Evolutionary conservation across 2,797 vertebrate species (phyloP).

Genomic region (Trichosurus vulpecula): DNA sequence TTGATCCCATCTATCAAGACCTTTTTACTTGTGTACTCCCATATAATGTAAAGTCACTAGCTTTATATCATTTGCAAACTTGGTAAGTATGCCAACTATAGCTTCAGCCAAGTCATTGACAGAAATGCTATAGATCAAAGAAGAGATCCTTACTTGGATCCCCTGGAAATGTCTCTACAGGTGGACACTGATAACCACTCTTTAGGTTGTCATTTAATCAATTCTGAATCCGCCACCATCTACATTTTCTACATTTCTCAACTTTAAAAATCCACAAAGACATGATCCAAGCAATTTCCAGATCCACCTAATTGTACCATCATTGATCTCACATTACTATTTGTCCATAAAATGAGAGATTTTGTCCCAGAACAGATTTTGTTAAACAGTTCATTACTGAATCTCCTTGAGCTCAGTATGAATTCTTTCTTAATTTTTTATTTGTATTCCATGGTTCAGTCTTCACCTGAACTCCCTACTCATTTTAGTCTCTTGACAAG

Average conservation of each 20-base stretch:
- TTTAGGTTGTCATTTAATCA: background rate
- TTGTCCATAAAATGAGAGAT: background rate
- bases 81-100: background rate
- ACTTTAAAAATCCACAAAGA: background rate
- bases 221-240: background rate
- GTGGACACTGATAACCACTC: background rate
- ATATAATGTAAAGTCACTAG: background rate
- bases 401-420: background rate
- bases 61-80: background rate
- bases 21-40: background rate
- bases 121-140: background rate
- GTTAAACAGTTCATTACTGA: background rate
- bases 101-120: background rate
- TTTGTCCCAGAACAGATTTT: background rate
- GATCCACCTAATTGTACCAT: background rate
- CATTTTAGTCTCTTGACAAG: background rate
- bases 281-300: background rate
- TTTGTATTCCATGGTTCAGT: background rate
- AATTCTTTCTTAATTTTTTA: background rate
- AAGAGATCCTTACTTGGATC: background rate
- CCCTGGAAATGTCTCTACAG: background rate
- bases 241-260: background rate
- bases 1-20: background rate
- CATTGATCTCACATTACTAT: background rate
- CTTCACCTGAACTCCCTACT: background rate